Evolutionary conservation across 1,140 invertebrate genomes (phyloP), one percentile per base, ranked within the genome.

Genomic region (Brachionus angularis): DNA sequence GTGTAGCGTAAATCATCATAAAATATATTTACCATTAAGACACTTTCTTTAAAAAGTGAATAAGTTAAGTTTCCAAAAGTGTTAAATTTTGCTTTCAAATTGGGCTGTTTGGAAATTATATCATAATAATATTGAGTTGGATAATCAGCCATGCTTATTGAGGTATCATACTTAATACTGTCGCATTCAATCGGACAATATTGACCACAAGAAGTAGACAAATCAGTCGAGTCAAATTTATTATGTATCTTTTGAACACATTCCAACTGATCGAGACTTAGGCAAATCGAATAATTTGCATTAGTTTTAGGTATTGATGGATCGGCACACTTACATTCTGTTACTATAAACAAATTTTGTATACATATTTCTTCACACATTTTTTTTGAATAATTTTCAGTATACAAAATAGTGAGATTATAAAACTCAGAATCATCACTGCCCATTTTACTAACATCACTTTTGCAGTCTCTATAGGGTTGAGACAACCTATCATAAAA

Each of bases 111-210:
- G 12, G 31, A 23, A 12, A 61, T 23, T 33, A 61, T 5, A 18
- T 61, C 39, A 36, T 39, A 61, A 18, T 61, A 61, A n/a, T 61
- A 61, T 18, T 61, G 23, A 0, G 55, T 61, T 25, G 55, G 55
- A 21, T 61, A 61, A 10, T 61, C 55, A 10, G 55, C 55, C 21
- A 39, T 25, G 18, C 29, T n/a, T 23, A 61, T 61, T 27, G 29
- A 33, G 5, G 29, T 61, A 21, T 39, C 55, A 21, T 33, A 61
- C 14, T 44, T 23, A 5, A 33, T 31, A 14, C 10, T 39, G 16
- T 61, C 55, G 12, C 55, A 61, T 18, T 61, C 55, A 61, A 18
- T 44, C 3, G 55, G 55, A 61, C 55, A 61, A 36, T 33, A 61
- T n/a, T 14, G 3, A 10, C 21, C n/a, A 39, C 55, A 61, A 12